Conservation (phyloP, 2,113 vertebrate genomes). For the Thomomys bottae region DNA sequence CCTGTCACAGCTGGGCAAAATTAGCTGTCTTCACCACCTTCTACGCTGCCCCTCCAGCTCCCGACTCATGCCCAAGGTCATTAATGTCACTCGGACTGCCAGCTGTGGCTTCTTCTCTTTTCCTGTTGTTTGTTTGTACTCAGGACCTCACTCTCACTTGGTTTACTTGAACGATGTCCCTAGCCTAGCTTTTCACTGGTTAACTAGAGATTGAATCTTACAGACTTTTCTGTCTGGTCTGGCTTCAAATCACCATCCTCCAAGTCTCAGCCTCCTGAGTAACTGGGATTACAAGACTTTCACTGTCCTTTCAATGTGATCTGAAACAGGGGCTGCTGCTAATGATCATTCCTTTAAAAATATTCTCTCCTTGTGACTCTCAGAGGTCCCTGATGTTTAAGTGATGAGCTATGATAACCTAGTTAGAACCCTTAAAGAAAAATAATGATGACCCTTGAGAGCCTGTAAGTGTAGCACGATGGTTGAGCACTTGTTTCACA, state of each 20-base stretch:
- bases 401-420: neutral
- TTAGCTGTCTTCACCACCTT: neutral
- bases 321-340: neutral
- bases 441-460: neutral
- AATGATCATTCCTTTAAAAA: neutral
- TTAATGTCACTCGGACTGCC: neutral
- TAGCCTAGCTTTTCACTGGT: no score
- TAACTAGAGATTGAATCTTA: no score
- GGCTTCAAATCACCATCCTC: no score
- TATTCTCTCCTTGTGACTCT: neutral
- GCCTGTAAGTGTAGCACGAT: neutral
- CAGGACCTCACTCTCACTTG: no score
- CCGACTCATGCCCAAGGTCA: neutral
- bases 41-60: neutral
- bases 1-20: no score
- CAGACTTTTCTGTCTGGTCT: no score
- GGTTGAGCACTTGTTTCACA: neutral
- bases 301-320: neutral
- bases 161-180: no score
- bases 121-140: no score
- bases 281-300: no score
- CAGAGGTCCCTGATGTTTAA: neutral
- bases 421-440: neutral
- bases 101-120: neutral
- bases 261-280: no score